Evolutionary conservation across 2,888 invertebrate species (phyloP), one percentile per base, ranked within the genome.

Genomic region (Incurvaria masculella): DNA sequence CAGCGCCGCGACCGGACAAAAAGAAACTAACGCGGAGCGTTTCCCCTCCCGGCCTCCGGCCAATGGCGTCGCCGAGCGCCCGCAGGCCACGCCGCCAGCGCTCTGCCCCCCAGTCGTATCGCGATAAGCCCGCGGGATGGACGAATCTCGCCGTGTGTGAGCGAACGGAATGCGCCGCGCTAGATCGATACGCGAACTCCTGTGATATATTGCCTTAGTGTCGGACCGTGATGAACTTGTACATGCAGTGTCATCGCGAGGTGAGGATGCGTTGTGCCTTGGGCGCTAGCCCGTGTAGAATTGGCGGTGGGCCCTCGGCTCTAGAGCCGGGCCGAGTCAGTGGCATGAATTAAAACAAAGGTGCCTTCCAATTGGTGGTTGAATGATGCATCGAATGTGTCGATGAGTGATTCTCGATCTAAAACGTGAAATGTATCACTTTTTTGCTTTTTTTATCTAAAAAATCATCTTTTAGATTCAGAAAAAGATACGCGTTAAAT

Each of bases 51-150:
- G 62, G 68, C 76, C 76, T 75, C 61, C 59, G 62, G 69, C 76
- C 76, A 76, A 78, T 75, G 60, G 71, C 62, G 60, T 52, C 73
- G 72, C 68, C 57, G 51, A 73, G 75, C 74, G 68, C 68, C 60
- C 67, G 62, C 61, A 64, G 71, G 33, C 33, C 11, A n/a, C 8
- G 33, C 33, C 33, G 11, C 33, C 33, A n/a, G 33, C 33, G 14
- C 74, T 75, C 75, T 76, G 68, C 76, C 78, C 78, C 75, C 66
- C 76, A 78, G 78, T 78, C 76, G 76, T 78, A 72, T 76, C 69
- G 71, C 68, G 78, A 78, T 78, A 78, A 76, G 75, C 76, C 78
- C 66, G 64, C 69, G 72, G 78, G 76, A 78, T 76, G 76, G 78
- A 44, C 23, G 48, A 72, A 74, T 75, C 68, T 69, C 74, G 74